These are phyloP conservation scores for Antechinus flavipes DNA, from an alignment of 2,113 vertebrate genomes.

Conservation along the genomic window DNA sequence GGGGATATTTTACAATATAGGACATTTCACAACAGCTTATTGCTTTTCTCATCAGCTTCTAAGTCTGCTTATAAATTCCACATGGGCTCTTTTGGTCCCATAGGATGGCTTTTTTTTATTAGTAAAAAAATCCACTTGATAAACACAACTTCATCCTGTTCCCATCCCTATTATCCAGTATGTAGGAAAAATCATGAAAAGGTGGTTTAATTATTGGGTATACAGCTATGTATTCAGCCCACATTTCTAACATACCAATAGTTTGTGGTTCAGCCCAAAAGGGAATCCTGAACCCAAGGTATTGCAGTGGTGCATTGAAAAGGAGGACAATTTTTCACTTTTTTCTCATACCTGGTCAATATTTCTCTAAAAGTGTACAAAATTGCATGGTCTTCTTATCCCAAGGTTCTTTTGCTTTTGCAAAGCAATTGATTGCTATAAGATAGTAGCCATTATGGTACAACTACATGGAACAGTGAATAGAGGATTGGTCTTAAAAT, in stretches of 20 bases:
- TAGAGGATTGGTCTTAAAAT: not conserved
- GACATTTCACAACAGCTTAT: conserved; percentile 64
- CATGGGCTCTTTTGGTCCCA: conserved; percentile 42
- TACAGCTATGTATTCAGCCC: not conserved
- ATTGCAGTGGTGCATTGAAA: not conserved
- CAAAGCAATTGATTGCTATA: not conserved
- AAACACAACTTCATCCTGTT: conserved; percentile 64
- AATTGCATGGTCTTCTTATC: not conserved
- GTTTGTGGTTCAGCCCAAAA: not conserved
- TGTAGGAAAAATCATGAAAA: not conserved
- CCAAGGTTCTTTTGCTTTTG: not conserved
- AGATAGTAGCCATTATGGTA: not conserved
- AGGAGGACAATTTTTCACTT: not conserved
- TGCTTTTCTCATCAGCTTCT: conserved; percentile 77
- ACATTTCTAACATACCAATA: not conserved
- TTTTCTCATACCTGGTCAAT: not conserved
- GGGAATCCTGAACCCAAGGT: not conserved
- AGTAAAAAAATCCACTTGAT: conserved; percentile 67
- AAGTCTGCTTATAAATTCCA: conserved; percentile 70
- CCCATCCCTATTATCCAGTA: conserved; percentile 32
- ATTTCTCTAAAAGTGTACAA: not conserved
- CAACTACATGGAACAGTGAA: not conserved
- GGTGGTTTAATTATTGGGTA: not conserved
- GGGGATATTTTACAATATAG: conserved; percentile 70
- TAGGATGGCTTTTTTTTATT: conserved; percentile 42